These are phyloP conservation scores for Ranitomeya imitator DNA, from an alignment of 2,113 vertebrate genomes.

Conservation along the genomic window DNA sequence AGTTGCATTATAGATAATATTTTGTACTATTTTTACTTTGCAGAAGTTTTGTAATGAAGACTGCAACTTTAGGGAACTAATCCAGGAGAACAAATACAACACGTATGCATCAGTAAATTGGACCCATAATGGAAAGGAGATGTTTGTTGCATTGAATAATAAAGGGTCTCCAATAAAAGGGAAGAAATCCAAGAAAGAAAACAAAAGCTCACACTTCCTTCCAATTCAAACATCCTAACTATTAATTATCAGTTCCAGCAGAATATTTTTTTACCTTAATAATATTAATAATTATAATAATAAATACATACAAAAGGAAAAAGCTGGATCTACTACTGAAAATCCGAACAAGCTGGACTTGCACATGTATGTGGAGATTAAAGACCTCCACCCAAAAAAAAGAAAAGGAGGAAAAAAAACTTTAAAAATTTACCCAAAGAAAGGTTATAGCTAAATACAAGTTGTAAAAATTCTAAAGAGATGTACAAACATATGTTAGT, in stretches of 20 bases:
- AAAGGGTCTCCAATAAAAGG: constrained; percentile 88
- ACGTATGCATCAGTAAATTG: constrained; percentile 93
- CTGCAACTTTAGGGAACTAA: constrained; percentile 96
- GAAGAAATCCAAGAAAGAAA: constrained; percentile 92
- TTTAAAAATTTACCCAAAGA: constrained; percentile 75
- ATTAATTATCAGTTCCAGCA: constrained; percentile 78
- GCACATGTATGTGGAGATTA: constrained; percentile 81
- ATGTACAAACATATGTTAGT: constrained; percentile 81
- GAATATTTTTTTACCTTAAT: constrained; percentile 73
- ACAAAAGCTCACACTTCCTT: constrained; percentile 91
- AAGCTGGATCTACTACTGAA: constrained; percentile 84
- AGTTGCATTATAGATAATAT: neutral
- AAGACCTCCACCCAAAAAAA: constrained; percentile 73
- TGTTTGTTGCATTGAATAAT: constrained; percentile 93
- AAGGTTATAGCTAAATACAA: constrained; percentile 79
- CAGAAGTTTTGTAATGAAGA: constrained; percentile 95
- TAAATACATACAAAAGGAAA: constrained; percentile 62
- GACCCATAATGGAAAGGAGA: constrained; percentile 88
- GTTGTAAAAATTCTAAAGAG: constrained; percentile 83
- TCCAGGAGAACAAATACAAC: constrained; percentile 96
- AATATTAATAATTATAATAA: constrained; percentile 69
- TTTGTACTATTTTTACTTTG: constrained; percentile 11
- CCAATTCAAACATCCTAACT: constrained; percentile 83
- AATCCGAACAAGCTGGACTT: constrained; percentile 97
- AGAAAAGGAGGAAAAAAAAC: constrained; percentile 62